Evolutionary conservation across 1,140 invertebrate genomes (phyloP).

Genomic region (Megathymus violae): DNA sequence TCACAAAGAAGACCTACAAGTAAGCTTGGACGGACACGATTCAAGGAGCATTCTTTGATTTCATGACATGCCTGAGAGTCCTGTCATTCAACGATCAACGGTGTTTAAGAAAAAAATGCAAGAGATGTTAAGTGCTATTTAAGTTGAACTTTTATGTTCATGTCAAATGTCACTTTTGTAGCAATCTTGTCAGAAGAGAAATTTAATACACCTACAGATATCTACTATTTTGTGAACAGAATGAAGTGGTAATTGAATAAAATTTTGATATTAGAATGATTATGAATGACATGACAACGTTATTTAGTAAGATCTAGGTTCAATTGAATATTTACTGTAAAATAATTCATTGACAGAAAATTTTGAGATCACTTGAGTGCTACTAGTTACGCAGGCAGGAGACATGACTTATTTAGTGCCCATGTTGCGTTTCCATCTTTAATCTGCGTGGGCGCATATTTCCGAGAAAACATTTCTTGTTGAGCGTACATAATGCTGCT

Average conservation of each 20-base stretch:
- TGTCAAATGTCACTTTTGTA: slow-evolving; percentile 62
- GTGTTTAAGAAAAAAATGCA: slow-evolving; percentile 56
- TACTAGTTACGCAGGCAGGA: slow-evolving; percentile 67
- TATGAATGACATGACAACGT: not conserved
- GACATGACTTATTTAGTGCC: slow-evolving; percentile 77
- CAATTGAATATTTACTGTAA: slow-evolving; percentile 5
- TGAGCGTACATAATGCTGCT: slow-evolving; percentile 71
- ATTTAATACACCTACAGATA: slow-evolving; percentile 4
- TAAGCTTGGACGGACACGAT: slow-evolving; percentile 42
- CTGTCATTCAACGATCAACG: slow-evolving; percentile 78
- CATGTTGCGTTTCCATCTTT: slow-evolving; percentile 78
- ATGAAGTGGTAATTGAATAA: too few relatives aligned
- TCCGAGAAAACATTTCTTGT: slow-evolving; percentile 81
- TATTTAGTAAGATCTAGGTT: not conserved
- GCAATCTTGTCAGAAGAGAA: slow-evolving; percentile 38
- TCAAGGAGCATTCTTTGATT: slow-evolving; percentile 54
- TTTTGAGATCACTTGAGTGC: slow-evolving; percentile 50
- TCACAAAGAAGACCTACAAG: slow-evolving; percentile 52
- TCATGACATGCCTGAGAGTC: slow-evolving; percentile 55
- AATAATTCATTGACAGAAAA: slow-evolving; percentile 41
- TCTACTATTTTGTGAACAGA: not conserved
- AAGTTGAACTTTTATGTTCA: slow-evolving; percentile 51
- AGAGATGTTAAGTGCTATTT: slow-evolving; percentile 46
- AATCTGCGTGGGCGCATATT: slow-evolving; percentile 81
- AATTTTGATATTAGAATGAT: too few relatives aligned